Evolutionary conservation across 2,888 invertebrate genomes (phyloP).

Genomic region (Drosophila leonis): DNA sequence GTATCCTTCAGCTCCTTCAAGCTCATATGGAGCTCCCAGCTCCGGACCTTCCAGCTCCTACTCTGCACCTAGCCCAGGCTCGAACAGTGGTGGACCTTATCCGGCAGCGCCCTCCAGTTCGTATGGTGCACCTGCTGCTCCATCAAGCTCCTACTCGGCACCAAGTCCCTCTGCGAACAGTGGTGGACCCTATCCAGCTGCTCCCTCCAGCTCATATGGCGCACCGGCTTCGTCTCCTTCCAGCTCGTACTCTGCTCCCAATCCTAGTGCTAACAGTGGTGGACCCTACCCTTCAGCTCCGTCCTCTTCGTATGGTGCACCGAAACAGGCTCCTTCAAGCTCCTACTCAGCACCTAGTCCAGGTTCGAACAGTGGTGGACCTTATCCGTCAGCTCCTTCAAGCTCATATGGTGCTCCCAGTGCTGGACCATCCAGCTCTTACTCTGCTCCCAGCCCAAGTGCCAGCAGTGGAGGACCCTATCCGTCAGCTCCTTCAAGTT

Average conservation of each 20-base stretch:
- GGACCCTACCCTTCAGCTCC: constrained; percentile 65
- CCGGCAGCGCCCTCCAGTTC: constrained; percentile 67
- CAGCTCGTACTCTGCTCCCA: constrained; percentile 56
- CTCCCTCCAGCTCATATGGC: constrained; percentile 65
- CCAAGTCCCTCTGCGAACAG: constrained; percentile 37
- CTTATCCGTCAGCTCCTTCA: constrained; percentile 59
- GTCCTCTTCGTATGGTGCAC: constrained; percentile 39
- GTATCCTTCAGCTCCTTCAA: constrained; percentile 83
- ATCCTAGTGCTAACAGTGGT: constrained; percentile 23
- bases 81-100: constrained; percentile 38
- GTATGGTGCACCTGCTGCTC: constrained; percentile 29
- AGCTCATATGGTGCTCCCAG: constrained; percentile 82
- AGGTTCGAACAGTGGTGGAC: constrained; percentile 29
- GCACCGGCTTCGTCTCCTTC: constrained; percentile 46
- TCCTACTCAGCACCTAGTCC: constrained; percentile 47
- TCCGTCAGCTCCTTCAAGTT: constrained; percentile 23
- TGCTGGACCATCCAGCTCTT: constrained; percentile 19
- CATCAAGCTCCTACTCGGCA: constrained; percentile 56
- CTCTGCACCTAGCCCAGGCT: constrained; percentile 42
- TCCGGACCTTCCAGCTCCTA: constrained; percentile 50
- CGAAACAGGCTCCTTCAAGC: constrained; percentile 36
- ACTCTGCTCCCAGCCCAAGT: constrained; percentile 17
- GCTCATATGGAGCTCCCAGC: constrained; percentile 50
- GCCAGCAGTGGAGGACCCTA: constrained; percentile 17
- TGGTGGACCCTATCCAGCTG: constrained; percentile 49